phyloP scores from a whole-genome alignment of 2,797 vertebrate genomes.

The Stomatorhinus walkeri region DNA sequence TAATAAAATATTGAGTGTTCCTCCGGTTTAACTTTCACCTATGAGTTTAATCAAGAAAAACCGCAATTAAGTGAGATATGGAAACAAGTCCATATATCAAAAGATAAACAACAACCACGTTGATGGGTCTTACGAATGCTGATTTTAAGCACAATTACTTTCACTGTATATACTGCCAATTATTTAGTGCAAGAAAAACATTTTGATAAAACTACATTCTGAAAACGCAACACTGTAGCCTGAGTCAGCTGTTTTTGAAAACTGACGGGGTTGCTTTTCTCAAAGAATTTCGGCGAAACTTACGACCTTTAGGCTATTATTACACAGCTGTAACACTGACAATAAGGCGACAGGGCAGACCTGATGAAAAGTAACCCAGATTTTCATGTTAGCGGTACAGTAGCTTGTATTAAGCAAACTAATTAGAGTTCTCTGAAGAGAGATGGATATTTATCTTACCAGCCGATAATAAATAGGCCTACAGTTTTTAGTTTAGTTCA shows the following conservation, averaged over 20 bases:
- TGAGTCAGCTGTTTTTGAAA: not conserved
- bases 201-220: not conserved
- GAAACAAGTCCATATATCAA: not conserved
- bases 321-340: not conserved
- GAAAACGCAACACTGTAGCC: not conserved
- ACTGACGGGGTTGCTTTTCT: not conserved
- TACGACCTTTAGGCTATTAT: not conserved
- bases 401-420: not conserved
- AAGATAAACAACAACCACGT: not conserved
- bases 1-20: not conserved
- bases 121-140: not conserved
- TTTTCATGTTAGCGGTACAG: not conserved
- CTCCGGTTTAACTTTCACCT: not conserved
- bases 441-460: not conserved
- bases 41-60: constrained; percentile 4
- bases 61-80: not conserved
- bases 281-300: not conserved
- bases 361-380: not conserved
- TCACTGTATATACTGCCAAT: not conserved
- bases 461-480: not conserved
- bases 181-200: not conserved
- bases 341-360: not conserved
- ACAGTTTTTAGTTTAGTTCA: not conserved
- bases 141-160: not conserved
- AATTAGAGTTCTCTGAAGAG: not conserved